Evolutionary conservation across 2,888 invertebrate genomes (phyloP), one percentile per base, ranked within the genome.

Genomic region (Pegoplata infirma): DNA sequence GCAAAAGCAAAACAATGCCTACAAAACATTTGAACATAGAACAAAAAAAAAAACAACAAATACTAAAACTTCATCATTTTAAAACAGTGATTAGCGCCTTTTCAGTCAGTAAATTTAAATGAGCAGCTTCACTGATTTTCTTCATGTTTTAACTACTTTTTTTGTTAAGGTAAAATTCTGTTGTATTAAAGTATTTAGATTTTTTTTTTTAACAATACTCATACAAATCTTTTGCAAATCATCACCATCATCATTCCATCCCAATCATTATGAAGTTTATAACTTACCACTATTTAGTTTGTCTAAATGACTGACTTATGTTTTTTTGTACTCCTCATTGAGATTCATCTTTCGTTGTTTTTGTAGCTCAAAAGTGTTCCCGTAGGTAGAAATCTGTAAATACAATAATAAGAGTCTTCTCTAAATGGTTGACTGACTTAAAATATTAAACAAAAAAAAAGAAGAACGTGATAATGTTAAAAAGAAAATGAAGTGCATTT

Each of bases 61-160:
- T 36, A 8, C 21, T 32, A 64, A 69, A 66, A 66, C 21, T 56
- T 53, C 66, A 66, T 25, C 49, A 23, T 51, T 59, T 36, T 68
- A 40, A 66, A 81, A 79, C 69, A 78, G 73, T 82, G 82, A 83
- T 83, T 82, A 82, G 82, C 83, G 81, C 82, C 82, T 83, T 80
- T 78, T 69, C 80, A 80, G 79, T 28, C 58, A 25, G 32, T 46
- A 53, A 6, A 21, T 55, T 32, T 28, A 21, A 68, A 59, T 59
- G 73, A 64, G 32, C 53, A 44, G 16, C 32, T 23, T 53, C 12
- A 67, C 17, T 58, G 49, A 36, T 53, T 61, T 56, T 78, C 23
- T 46, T 21, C 44, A 51, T 55, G 46, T 63, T 58, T 56, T 28
- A 16, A 25, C 19, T 40, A 16, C 51, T 68, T 21, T 21, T 74